Evolutionary conservation across 2,888 invertebrate genomes (phyloP), one percentile per base, ranked within the genome.

Genomic region (Andrena minutula): DNA sequence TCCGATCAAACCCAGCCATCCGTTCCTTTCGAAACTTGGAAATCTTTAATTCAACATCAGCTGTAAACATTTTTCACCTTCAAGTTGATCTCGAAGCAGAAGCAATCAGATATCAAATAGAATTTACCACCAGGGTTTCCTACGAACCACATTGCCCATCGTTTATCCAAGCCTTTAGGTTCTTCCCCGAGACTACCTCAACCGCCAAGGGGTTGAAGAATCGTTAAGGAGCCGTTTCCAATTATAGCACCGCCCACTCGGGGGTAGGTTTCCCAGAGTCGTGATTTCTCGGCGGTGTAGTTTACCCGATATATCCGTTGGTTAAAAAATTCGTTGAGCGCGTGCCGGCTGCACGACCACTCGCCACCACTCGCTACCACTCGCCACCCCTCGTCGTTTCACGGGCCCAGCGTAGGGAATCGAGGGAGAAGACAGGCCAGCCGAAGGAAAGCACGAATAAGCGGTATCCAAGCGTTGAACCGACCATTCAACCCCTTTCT

Each of bases 271-370:
- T 20, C 32, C 30, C 58, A 23, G 28, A 35, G 12, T 65, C 63
- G 30, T 73, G 20, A 41, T 41, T 63, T 61, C 61, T 30, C 70
- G 28, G 1, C 41, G 69, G 32, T 53, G 32, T 49, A 30, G 32
- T 63, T 47, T 35, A 58, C 69, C 66, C 61, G 84, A 76, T 83
- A 41, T 41, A 87, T 91, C 89, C 90, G 90, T 90, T 89, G 89
- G 89, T 88, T 90, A 90, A 91, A 91, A 91, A 91, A 91, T 91
- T 91, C 91, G 91, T 91, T 91, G 89, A 90, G 88, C 90, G 89
- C 91, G 91, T 91, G 91, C 90, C 91, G 91, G 90, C 91, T 91
- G 91, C 90, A 83, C 82, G 88, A 87, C 88, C 86, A 63, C 60
- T 68, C 35, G 73, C 81, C 88, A 88, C 26, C 26, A 26, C 26